Conservation (phyloP, 2,113 vertebrate species). For the Psammodynastes pulverulentus region DNA sequence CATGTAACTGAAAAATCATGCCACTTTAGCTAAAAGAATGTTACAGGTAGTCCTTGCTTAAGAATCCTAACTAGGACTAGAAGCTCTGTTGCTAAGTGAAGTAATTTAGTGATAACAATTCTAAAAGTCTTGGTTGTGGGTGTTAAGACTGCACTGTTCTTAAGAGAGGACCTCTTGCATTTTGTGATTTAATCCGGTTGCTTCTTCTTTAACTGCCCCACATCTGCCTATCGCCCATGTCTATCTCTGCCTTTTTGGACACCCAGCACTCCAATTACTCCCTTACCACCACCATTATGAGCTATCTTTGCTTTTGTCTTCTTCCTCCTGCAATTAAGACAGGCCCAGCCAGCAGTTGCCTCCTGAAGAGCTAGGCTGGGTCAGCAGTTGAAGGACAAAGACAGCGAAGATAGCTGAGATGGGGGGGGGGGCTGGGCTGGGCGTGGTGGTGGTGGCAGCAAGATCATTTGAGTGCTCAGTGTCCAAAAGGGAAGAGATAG, state of each 20-base stretch:
- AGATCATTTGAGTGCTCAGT: not conserved
- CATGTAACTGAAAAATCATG: not conserved
- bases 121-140: not conserved
- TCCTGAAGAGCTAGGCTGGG: not conserved
- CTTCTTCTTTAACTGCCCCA: not conserved
- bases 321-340: not conserved
- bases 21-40: not conserved
- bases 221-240: not conserved
- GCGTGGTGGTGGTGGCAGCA: not conserved
- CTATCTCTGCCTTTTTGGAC: not conserved
- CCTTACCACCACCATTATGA: not conserved
- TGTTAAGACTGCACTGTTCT: not conserved
- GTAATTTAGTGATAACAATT: not conserved
- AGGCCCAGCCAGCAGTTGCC: not conserved
- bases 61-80: not conserved
- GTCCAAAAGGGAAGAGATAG: not conserved
- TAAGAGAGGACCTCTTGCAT: not conserved
- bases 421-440: not conserved
- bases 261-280: not conserved
- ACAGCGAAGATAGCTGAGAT: not conserved
- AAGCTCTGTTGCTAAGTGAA: not conserved
- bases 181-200: not conserved
- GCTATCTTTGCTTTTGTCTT: not conserved
- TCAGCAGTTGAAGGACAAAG: not conserved
- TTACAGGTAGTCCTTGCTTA: not conserved